Evolutionary conservation across 1,140 invertebrate species (phyloP), one percentile per base, ranked within the genome.

Genomic region (Drosophila ercepeae): DNA sequence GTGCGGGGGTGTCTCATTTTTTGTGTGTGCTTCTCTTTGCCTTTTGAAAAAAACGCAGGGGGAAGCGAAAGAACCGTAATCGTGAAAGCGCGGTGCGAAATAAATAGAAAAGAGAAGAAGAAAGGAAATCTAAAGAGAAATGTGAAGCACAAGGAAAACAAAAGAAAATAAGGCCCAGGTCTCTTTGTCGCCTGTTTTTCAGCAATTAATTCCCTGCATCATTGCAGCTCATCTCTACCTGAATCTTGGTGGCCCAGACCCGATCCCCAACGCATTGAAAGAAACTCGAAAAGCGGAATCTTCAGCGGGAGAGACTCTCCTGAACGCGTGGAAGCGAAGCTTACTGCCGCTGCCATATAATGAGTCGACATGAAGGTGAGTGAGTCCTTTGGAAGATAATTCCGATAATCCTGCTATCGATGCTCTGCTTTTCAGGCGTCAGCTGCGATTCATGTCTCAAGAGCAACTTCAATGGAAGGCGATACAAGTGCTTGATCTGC

Each of bases 371-470:
- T 90, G 89, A 90, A 89, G 89, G 89, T 90, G 71, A 71, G 89
- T 90, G 71, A 71, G 25, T 53, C 21, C 39, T 27, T 34, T 9
- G 1, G 16, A 2, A 6, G 1, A 6, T 6, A 4, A 18, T 9
- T 2, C 13, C 45, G 41, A 25, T 63, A 60, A 41, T 4, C 7
- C 11, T 4, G 6, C 9, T 5, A 18, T 39, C 49, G 36, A n/a
- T n/a, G n/a, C n/a, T n/a, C n/a, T n/a, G n/a, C 4, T 29, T 8
- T 19, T n/a, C 45, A 97, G 96, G 96, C 93, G 98, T 99, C 88
- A 99, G 98, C 94, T 99, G 98, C 95, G 98, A 99, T 95, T 97
- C 97, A 90, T 99, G 98, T 95, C 94, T 99, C 92, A 99, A 99
- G 94, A 97, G 96, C 91, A 99, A 99, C 93, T 99, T 99, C 92